Base-by-base conservation (phyloP, 2,797 vertebrate species). In the Craterocephalus amniculus region DNA sequence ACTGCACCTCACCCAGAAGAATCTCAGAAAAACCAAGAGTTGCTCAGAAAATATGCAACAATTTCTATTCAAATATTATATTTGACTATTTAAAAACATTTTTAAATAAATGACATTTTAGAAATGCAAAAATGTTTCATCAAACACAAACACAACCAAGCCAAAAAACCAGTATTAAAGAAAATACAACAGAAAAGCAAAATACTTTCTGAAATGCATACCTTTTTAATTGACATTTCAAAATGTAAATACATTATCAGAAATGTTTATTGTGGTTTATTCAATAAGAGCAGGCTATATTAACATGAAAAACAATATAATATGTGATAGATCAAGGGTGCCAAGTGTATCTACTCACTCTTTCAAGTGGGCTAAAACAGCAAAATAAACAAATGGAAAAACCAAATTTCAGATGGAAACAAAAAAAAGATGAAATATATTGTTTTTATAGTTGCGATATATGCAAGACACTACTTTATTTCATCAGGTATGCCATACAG, bases 1-100 rank as follows among this genome's bases (percentile, higher is more conserved):
- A 64, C 59, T 58, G 48, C 54, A 59, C 26, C 52, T 75, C 20
- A 1, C 45, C 52, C 43, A 63, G 31, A 61, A 60, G n/a, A 76
- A 58, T 43, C n/a, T 64, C 61, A 67, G 51, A 71, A 63, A 79
- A 62, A 1, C 7, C 0, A 0, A 45, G 2, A 52, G n/a, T 7
- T 40, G 11, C 20, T 49, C 20, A 43, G 38, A 63, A 24, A 38
- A 16, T 4, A n/a, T 38, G 29, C 24, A 9, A 38, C 27, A 7
- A 4, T 16, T 43, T 40, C 26, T 26, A 6, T 63, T 20, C 29
- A 55, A 22, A 58, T 6, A 0, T 2, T 36, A 60, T 61, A 55
- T 31, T 31, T 31, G 2, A 31, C 32, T n/a, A n/a, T n/a, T n/a
- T n/a, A n/a, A n/a, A n/a, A n/a, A n/a, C n/a, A n/a, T n/a, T n/a